Percentiles rank a stretch among this genome's conserved stretches.
These are phyloP conservation scores for Pentamera pediparva DNA, from an alignment of 53 echinoderm and acorn worm genomes.

Conservation along the genomic window DNA sequence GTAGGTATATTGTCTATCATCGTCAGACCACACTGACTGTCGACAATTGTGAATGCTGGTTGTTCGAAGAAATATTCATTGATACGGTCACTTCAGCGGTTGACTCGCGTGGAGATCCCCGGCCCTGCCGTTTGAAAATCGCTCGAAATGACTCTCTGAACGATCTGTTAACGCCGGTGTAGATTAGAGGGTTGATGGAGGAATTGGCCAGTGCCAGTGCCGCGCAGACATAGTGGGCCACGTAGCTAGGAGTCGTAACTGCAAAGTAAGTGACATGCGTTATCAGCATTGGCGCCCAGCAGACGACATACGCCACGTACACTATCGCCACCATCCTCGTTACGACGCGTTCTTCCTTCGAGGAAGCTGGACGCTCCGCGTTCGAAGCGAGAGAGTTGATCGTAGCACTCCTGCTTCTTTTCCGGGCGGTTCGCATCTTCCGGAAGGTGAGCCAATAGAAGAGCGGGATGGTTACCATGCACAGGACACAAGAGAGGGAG, in stretches of 20 bases:
- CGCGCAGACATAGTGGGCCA: constrained; percentile 1
- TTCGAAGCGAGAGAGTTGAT: not conserved
- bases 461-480: not conserved
- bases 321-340: constrained; percentile 28
- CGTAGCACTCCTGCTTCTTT: not conserved
- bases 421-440: constrained; percentile 1
- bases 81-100: too few species aligned
- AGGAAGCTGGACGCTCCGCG: not conserved
- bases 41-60: too few species aligned
- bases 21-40: too few species aligned
- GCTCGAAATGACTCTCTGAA: constrained; percentile 1
- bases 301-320: constrained; percentile 3
- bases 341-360: constrained; percentile 9
- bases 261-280: constrained; percentile 6
- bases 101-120: too few species aligned
- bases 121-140: too few species aligned
- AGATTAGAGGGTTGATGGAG: constrained; percentile 14
- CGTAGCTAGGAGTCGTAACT: too few species aligned
- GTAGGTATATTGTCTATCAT: too few species aligned
- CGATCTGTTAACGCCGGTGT: not conserved
- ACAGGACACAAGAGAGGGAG: not conserved
- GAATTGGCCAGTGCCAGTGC: constrained; percentile 13
- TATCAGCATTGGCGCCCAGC: constrained; percentile 20
- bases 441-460: constrained; percentile 3
- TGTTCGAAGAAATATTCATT: too few species aligned